Base-by-base conservation (phyloP, 2,113 vertebrate species). In the Bolborhynchus lineola region DNA sequence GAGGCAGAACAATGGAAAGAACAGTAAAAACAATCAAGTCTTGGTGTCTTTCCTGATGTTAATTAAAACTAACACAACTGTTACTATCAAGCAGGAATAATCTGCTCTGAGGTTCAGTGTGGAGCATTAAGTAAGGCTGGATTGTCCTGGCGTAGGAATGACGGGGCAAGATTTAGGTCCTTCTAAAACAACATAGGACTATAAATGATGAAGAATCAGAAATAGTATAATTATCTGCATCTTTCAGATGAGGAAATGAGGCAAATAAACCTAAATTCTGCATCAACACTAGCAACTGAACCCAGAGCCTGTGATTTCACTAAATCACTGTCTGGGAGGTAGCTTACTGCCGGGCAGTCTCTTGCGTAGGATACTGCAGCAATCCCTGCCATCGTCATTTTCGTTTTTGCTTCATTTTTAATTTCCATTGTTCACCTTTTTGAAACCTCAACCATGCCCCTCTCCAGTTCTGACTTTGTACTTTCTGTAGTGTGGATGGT, bases 341-440 rank as follows among this genome's bases (percentile, higher is more conserved):
- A 44, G 8, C 41, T 11, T 57, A 25, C 31, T 79, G 18, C 18
- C 52, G 78, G 31, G 31, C 13, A 35, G 17, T 50, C 16, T 55
- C 52, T 52, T 69, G 31, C 2, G 13, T 37, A 55, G 70, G 35
- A 23, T 25, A 64, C 16, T 14, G 24, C 28, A 41, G 24, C 44
- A 69, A 83, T 13, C 14, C 21, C 44, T 86, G 55, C 17, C 49
- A 41, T 46, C 53, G 21, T 29, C 5, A 37, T 39, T n/a, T 74
- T 90, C 13, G 46, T 68, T 63, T 59, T 25, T 77, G 17, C 15
- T 95, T 95, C 18, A 71, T 86, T 91, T 94, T 92, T 64, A 77
- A 71, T 92, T 86, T 62, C 1, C 13, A 88, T 60, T 16, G 1
- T 77, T 75, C 86, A 92, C 60, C 19, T 84, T 82, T 63, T 59